phyloP scores from a whole-genome alignment of 92 coral and sea anemone species.

The Actinernus sp. region DNA sequence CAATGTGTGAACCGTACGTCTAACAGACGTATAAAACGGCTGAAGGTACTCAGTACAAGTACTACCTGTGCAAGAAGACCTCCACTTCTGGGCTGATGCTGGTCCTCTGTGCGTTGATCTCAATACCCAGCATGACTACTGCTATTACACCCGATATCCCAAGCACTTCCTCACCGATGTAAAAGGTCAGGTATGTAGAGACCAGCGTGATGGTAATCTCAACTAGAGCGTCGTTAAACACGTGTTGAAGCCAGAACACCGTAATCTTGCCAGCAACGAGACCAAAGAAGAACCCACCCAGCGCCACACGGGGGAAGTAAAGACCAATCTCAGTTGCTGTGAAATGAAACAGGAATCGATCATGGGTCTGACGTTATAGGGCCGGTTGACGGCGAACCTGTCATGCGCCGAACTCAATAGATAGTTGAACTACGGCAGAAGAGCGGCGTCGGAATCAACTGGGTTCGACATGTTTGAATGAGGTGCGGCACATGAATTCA shows the following conservation, averaged over 20 bases:
- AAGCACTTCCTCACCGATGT: slow-evolving; percentile 96
- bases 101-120: slow-evolving; percentile 90
- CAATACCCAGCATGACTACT: slow-evolving; percentile 97
- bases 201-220: slow-evolving; percentile 97
- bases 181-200: slow-evolving; percentile 94
- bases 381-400: too few species aligned
- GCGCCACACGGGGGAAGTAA: slow-evolving; percentile 96
- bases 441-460: too few species aligned
- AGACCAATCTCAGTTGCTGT: slow-evolving; percentile 96
- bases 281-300: slow-evolving; percentile 97
- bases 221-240: slow-evolving; percentile 97
- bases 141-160: slow-evolving; percentile 98
- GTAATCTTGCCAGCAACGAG: slow-evolving; percentile 94
- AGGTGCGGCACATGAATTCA: too few species aligned
- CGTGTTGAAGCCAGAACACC: slow-evolving; percentile 99
- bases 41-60: too few species aligned
- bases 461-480: too few species aligned
- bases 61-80: slow-evolving; percentile 93
- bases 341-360: too few species aligned
- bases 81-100: slow-evolving; percentile 99
- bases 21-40: too few species aligned
- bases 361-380: too few species aligned
- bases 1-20: too few species aligned
- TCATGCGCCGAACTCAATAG: too few species aligned
- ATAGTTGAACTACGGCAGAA: too few species aligned